Percentiles rank a stretch among this genome's conserved stretches.
Evolutionary conservation across 2,888 invertebrate genomes (phyloP).

Genomic region (Diplolepis rosae): DNA sequence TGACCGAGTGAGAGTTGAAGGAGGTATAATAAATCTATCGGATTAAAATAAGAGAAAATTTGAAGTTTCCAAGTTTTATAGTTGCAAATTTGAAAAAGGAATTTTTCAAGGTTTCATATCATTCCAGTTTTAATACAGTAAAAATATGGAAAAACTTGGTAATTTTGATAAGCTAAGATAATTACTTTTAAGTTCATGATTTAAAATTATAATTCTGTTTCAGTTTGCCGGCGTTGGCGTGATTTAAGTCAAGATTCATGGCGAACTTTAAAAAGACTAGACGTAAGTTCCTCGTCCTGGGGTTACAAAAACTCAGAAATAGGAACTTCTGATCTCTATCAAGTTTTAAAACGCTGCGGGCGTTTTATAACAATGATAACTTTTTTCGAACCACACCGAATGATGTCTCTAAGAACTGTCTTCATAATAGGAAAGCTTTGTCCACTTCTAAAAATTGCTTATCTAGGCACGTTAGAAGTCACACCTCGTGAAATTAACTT

Average conservation of each 20-base stretch:
- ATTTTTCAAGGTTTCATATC: background rate
- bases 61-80: background rate
- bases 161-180: background rate
- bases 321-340: background rate
- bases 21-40: background rate
- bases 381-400: slow-evolving; percentile 1
- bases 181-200: background rate
- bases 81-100: background rate
- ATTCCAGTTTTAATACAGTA: no score
- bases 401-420: slow-evolving; percentile 6
- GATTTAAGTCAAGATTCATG: background rate
- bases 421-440: slow-evolving; percentile 12
- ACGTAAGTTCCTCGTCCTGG: slow-evolving; percentile 10
- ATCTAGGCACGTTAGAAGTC: slow-evolving; percentile 1
- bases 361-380: slow-evolving; percentile 12
- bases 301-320: background rate
- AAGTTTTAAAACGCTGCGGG: slow-evolving; percentile 7
- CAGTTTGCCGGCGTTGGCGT: slow-evolving; percentile 16
- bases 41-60: background rate
- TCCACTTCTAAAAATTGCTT: background rate
- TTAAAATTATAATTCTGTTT: background rate
- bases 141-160: no score
- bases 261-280: slow-evolving; percentile 5
- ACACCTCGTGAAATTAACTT: slow-evolving; percentile 21
- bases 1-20: slow-evolving; percentile 19